Evolutionary conservation across 2,888 invertebrate genomes (phyloP), one percentile per base, ranked within the genome.

Genomic region (Petrophora chlorosata): DNA sequence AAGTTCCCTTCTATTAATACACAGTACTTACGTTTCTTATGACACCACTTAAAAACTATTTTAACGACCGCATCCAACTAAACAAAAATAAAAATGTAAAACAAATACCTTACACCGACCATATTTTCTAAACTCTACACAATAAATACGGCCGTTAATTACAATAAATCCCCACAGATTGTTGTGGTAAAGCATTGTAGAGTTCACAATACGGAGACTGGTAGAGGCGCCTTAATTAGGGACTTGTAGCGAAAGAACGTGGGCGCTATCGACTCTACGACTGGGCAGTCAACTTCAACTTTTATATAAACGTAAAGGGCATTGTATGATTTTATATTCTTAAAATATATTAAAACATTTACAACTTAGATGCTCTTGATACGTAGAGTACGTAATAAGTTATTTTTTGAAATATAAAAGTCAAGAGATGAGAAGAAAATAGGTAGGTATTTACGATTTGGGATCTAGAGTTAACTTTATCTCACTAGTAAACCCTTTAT

Each of bases 151-250:
- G 39, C 15, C 17, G 13, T 38, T 49, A 50, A 50, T 50, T 50
- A 50, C 49, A 39, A 50, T 50, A 50, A 50, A 50, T 50, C 43
- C 43, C 30, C 29, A 3, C 9, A 43, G 49, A 50, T 48, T 44
- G 43, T 50, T 39, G 33, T 17, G 43, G 34, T 14, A 15, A 19
- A 35, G 30, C 14, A 44, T 44, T 35, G 36, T 44, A 23, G 29
- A 30, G 30, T 30, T 29, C 14, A 43, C 43, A 29, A 34, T 28
- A 43, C n/a, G n/a, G n/a, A n/a, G n/a, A n/a, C 15, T 28, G 10
- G 16, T 35, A 35, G 46, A 13, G 12, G 29, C 17, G 36, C 43
- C 29, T 43, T 49, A 49, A 49, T 49, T 43, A 49, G 49, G 34
- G 28, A 33, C 33, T 49, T 49, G 49, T 43, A 39, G 41, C 12